Base-by-base conservation (phyloP, 1,140 invertebrate genomes). In the Apis dorsata region DNA sequence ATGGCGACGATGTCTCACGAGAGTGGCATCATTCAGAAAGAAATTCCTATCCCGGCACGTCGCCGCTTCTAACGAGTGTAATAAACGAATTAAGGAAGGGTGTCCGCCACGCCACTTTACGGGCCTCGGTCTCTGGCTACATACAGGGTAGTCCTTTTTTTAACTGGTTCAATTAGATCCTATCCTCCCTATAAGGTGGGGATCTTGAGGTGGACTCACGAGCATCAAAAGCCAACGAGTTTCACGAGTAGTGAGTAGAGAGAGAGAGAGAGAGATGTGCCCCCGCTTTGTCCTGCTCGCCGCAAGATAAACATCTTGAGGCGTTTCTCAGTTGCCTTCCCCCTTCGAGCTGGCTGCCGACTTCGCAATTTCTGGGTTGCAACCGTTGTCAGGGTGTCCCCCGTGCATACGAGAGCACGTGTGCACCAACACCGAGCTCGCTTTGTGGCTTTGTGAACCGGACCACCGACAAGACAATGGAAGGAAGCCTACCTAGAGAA, bases 251-350 rank as follows among this genome's bases (percentile, higher is more conserved):
- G 63, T 60, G 34, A 34, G 34, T 74, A 57, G 60, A 81, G 85
- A 24, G 24, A 24, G 24, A 24, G 24, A 81, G 85, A 24, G 24
- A 24, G 81, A 74, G 85, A 63, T 17, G 55, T 17, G 55, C 34
- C 0, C 13, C 86, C 85, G 86, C 81, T 79, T 80, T 74, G 81
- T 73, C 62, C 62, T 59, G 83, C 19, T 81, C 28, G 84, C 85
- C 85, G 70, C 76, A 90, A 92, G 92, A 93, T 92, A 93, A 91
- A 92, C 87, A 92, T 92, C 92, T 92, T 83, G 83, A 90, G 84
- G 51, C 75, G 17, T 28, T 34, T 51, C 63, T 51, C 24, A 72
- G 66, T 15, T 74, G 75, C 70, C 57, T 11, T 70, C 12, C 28
- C 44, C 34, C 57, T 51, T 53, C 68, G 78, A 66, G 21, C 70